phyloP scores from a whole-genome alignment of 1,140 invertebrate genomes.

The Cardiocondyla obscurior region DNA sequence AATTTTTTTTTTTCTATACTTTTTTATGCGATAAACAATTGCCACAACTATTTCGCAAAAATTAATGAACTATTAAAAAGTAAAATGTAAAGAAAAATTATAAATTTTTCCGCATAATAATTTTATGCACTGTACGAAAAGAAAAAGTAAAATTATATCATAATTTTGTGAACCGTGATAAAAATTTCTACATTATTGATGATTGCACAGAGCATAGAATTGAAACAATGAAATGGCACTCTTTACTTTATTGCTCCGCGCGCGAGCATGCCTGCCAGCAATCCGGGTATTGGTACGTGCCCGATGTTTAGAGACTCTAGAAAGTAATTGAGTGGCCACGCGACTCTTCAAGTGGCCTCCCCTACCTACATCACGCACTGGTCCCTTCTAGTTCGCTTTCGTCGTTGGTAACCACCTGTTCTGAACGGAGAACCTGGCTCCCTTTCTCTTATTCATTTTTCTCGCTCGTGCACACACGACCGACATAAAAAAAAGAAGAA shows the following conservation, averaged over 20 bases:
- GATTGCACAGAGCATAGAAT: neutral
- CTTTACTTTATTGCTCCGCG: conserved; percentile 42
- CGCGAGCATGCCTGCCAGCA: conserved; percentile 37
- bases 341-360: conserved; percentile 81
- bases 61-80: neutral
- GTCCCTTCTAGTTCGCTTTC: conserved; percentile 68
- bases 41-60: neutral
- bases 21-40: neutral
- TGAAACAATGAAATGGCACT: conserved; percentile 62
- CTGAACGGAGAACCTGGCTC: conserved; percentile 69
- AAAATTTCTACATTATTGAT: conserved; percentile 9
- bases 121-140: neutral
- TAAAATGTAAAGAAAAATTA: neutral
- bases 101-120: neutral
- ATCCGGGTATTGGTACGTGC: conserved; percentile 63
- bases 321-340: conserved; percentile 83
- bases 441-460: conserved; percentile 22
- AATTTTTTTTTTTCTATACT: neutral
- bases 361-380: conserved; percentile 62
- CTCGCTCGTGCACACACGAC: neutral
- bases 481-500: neutral
- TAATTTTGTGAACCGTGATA: neutral
- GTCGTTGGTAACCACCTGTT: conserved; percentile 82
- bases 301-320: conserved; percentile 73
- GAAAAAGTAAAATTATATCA: neutral